Base-by-base conservation (phyloP, 2,113 vertebrate genomes). In the Cyprinodon tularosa region DNA sequence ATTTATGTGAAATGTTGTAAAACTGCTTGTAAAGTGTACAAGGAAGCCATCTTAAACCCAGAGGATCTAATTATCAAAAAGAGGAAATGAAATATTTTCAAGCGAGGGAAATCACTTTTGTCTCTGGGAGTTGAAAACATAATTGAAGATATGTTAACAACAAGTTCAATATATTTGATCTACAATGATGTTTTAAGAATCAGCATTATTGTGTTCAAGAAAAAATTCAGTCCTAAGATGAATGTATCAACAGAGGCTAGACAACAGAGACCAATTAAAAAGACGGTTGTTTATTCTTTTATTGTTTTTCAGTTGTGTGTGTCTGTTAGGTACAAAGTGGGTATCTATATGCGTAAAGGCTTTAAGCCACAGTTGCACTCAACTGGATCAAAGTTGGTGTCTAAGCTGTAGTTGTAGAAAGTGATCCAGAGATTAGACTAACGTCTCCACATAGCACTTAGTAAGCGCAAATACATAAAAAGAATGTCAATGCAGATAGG, bases 341-440 rank as follows among this genome's bases (percentile, higher is more conserved):
- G 78, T 67, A 62, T 78, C 17, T 68, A 65, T 80, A 84, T 82
- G 82, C 72, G 44, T 77, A 65, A 81, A 83, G 78, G 82, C 82
- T 88, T 90, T 80, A 80, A 71, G 77, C 48, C 88, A 83, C 86
- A 67, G 80, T 82, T 89, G 80, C 88, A 82, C 82, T 88, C 77
- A 80, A 20, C 64, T 76, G 85, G 85, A 89, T 90, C 87, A 89
- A 82, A 89, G 88, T 79, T 78, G 84, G 17, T 74, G 74, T 88
- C 83, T 81, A 87, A 84, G 78, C 74, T 81, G 78, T 73, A 70
- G 71, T 88, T 88, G 81, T 81, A 79, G 68, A 86, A 83, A 78
- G 44, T 53, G 76, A 77, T 81, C 68, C 50, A 66, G 47, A 66
- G 81, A 84, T 84, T 80, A 73, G 72, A 72, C 66, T 76, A 66